Base-by-base conservation (phyloP, 2,888 invertebrate species). In the Harpalus rubripes region DNA sequence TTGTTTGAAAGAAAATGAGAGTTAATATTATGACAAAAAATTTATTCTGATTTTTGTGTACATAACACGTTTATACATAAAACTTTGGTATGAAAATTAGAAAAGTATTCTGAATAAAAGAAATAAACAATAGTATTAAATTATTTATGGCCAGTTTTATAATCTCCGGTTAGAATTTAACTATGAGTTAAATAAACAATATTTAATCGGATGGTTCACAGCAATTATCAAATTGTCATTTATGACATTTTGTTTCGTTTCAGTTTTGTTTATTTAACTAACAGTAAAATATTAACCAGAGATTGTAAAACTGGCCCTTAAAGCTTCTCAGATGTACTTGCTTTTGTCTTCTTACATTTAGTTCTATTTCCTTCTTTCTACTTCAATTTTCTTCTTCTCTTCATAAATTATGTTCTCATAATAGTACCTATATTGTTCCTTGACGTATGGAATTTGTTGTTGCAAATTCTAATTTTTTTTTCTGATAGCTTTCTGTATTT, bases 111-210 rank as follows among this genome's bases (percentile, higher is more conserved):
- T 58, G 58, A 58, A 1, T n/a, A 58, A 58, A 58, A 58, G 12
- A 58, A 58, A n/a, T 58, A 58, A 15, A 58, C 58, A 58, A 58
- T 58, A 58, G n/a, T 58, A 58, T 58, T 58, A 58, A 58, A 58
- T 58, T n/a, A 58, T 22, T 22, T 22, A 22, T 22, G 22, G 22
- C 22, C 22, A 22, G 22, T 22, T 22, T 22, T 22, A 22, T 22
- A 22, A 22, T 22, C 22, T 22, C 22, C 22, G 22, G 22, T 22
- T 22, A 22, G 22, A 22, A 22, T 22, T 22, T 22, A 22, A 22
- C 3, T 3, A 3, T 22, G 3, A 22, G 22, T 22, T 22, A 22
- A 22, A 22, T 22, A 22, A 22, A 22, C 22, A 22, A 22, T 22
- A 22, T 22, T 22, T 1, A 22, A 22, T 22, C 22, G 3, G 22